Evolutionary conservation across 2,888 invertebrate species (phyloP), one percentile per base, ranked within the genome.

Genomic region (Lycocerus yunnanus): DNA sequence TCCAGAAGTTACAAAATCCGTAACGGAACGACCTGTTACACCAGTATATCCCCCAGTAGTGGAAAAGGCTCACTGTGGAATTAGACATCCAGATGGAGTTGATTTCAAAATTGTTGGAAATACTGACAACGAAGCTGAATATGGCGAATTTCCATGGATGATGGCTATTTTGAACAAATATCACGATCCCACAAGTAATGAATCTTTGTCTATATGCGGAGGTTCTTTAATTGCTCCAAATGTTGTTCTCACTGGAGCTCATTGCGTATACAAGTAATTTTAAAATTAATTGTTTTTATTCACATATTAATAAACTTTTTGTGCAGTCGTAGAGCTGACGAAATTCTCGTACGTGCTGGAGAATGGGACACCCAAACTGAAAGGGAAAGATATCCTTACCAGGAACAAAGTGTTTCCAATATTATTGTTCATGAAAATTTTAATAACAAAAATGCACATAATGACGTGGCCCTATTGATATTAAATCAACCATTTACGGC

Each of bases 61-160:
- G 0, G 84, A 89, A 0, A 82, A 83, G 27, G 86, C 85, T 16
- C 87, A 87, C 1, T 92, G 92, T 78, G 92, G 92, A 0, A 89
- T 90, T 78, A 87, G 91, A 15, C 91, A 92, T 83, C 85, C 88
- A 0, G 87, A 88, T 15, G 91, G 91, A 0, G 80, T 92, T 59
- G 91, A 91, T 73, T 91, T 91, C 77, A 87, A 88, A 18, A 86
- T 92, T 9, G 85, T 86, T 1, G 90, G 90, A 0, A 90, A 89
- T 8, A 84, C 87, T 79, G 89, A 93, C 74, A 89, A 90, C 24
- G 94, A 95, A 82, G 91, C 95, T 0, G 92, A 94, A 74, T 95
- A 93, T 81, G 95, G 93, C 0, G 95, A 95, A 87, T 95, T 94
- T 82, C 95, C 95, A 0, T 95, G 95, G 95, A 95, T 95, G 86